These are phyloP conservation scores for Oriolus oriolus DNA, from an alignment of 2,113 vertebrate species.

Conservation along the genomic window DNA sequence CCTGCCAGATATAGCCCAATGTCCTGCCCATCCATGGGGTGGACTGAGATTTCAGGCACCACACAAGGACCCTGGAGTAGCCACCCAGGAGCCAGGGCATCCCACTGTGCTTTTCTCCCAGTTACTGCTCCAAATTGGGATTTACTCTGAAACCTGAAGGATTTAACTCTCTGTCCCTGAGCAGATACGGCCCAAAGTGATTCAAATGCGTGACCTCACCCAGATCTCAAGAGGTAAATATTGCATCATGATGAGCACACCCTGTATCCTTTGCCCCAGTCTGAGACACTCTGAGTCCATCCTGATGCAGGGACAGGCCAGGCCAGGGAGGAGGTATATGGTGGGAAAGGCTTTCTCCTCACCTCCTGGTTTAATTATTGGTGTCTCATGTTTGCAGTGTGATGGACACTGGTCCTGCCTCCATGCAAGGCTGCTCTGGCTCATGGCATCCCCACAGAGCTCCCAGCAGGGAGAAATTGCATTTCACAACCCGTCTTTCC, in stretches of 20 bases:
- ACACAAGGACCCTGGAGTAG: background rate
- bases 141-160: background rate
- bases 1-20: background rate
- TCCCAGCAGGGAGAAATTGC: background rate
- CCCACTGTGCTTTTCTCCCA: background rate
- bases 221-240: background rate
- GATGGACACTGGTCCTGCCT: background rate
- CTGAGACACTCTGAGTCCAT: background rate
- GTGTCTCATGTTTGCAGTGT: background rate
- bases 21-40: background rate
- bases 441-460: background rate
- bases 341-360: background rate
- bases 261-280: background rate
- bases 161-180: background rate
- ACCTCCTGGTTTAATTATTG: background rate
- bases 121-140: background rate
- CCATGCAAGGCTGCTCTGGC: background rate
- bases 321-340: background rate
- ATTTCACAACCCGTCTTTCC: conserved; percentile 7
- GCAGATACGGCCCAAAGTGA: background rate
- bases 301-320: background rate
- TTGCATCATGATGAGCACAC: rapidly evolving
- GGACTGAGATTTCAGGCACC: background rate
- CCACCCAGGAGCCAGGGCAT: background rate
- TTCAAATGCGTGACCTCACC: background rate